Conservation (phyloP, 2,797 vertebrate species). For the Siniperca undulata region DNA sequence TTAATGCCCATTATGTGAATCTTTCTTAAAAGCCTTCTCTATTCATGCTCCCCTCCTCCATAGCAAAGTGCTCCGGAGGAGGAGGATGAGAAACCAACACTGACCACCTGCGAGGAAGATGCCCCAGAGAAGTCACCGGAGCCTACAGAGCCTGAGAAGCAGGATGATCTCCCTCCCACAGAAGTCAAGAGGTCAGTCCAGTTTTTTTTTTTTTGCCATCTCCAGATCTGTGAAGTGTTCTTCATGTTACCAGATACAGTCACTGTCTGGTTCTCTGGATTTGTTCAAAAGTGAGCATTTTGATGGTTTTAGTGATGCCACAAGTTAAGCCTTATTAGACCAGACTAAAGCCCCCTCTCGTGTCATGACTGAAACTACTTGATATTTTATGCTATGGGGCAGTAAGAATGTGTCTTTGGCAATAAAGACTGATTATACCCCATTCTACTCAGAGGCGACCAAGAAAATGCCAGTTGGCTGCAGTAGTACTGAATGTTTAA, state of each 20-base stretch:
- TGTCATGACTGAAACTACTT: neutral
- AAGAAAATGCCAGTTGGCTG: no score
- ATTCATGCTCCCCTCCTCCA: neutral
- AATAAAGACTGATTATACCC: neutral
- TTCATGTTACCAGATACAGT: neutral
- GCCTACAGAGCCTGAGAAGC: constrained; percentile 55
- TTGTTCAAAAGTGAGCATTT: neutral
- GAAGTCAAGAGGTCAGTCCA: constrained; percentile 78
- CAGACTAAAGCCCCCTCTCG: neutral
- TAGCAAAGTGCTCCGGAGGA: constrained; percentile 63
- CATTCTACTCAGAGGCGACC: neutral
- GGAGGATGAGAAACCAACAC: constrained; percentile 47
- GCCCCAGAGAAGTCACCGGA: constrained; percentile 36
- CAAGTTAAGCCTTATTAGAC: neutral
- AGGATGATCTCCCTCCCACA: constrained; percentile 51
- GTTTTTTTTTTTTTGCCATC: neutral
- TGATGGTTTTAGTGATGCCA: neutral
- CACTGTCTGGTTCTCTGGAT: neutral
- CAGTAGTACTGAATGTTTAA: no score
- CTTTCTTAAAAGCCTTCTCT: neutral
- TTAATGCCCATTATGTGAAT: neutral
- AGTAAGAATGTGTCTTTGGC: neutral
- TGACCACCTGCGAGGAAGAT: constrained; percentile 49
- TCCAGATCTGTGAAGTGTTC: neutral
- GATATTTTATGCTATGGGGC: neutral